Conservation (phyloP, 2,113 vertebrate species). For the Gopherus flavomarginatus region DNA sequence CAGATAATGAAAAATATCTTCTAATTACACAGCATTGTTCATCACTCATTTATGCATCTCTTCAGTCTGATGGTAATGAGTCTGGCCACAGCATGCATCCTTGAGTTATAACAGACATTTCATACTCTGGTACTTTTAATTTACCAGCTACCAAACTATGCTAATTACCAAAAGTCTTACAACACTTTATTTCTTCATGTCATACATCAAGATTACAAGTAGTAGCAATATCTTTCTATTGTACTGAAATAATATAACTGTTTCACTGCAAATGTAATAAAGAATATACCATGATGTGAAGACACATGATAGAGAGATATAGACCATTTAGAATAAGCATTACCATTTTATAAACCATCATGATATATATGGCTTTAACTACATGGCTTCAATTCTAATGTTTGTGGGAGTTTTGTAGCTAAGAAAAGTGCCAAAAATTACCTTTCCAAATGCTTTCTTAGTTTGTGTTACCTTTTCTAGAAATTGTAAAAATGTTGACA, state of each 20-base stretch:
- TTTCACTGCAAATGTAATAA: neutral
- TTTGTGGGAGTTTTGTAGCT: neutral
- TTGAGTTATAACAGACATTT: neutral
- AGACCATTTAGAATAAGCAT: neutral
- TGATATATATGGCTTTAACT: neutral
- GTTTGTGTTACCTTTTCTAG: neutral
- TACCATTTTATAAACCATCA: neutral
- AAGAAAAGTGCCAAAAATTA: neutral
- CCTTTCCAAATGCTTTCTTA: neutral
- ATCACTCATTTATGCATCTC: neutral
- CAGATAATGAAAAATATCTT: neutral
- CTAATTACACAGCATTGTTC: neutral
- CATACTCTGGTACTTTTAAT: neutral
- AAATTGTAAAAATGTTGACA: neutral
- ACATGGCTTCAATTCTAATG: neutral
- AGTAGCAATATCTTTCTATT: neutral
- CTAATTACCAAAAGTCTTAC: slow-evolving; percentile 1
- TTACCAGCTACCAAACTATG: neutral
- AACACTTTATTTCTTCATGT: neutral
- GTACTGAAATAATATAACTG: neutral
- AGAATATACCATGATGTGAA: neutral
- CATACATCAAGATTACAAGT: neutral
- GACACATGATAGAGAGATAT: neutral
- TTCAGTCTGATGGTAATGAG: neutral
- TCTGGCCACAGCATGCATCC: neutral